Conservation (phyloP, 2,888 invertebrate genomes). For the Eilema griseolum region DNA sequence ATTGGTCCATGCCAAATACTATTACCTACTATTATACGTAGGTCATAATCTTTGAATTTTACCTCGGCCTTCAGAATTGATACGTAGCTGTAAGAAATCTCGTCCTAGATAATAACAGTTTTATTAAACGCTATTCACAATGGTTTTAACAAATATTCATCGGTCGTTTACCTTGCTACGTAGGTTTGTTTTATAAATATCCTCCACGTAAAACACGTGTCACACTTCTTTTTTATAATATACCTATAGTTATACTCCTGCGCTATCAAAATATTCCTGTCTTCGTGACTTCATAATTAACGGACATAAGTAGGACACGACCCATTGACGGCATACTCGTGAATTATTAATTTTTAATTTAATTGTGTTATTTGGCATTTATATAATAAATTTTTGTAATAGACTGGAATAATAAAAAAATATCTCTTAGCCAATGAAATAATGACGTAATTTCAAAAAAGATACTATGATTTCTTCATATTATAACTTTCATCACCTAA, state of each 20-base stretch:
- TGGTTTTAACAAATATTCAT: conserved; percentile 31
- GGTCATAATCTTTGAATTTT: neutral
- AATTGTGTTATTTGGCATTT: neutral
- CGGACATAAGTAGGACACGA: neutral
- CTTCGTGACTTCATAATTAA: neutral
- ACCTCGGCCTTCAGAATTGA: neutral
- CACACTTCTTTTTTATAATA: neutral
- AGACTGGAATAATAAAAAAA: neutral
- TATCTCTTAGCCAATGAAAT: neutral
- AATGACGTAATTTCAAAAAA: neutral
- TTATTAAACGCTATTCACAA: conserved; percentile 25
- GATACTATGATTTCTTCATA: neutral
- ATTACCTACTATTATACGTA: too few species aligned
- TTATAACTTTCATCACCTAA: neutral
- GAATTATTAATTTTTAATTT: neutral
- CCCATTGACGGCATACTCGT: neutral
- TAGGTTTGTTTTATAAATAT: conserved; percentile 35
- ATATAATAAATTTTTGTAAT: neutral
- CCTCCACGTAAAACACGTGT: conserved; percentile 6
- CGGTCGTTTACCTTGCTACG: conserved; percentile 32
- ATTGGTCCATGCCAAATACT: too few species aligned
- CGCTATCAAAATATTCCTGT: neutral
- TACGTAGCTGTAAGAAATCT: conserved; percentile 7
- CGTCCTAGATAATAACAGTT: conserved; percentile 17
- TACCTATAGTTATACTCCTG: neutral